phyloP scores from a whole-genome alignment of 2,797 vertebrate species.

The Macropodus opercularis region DNA sequence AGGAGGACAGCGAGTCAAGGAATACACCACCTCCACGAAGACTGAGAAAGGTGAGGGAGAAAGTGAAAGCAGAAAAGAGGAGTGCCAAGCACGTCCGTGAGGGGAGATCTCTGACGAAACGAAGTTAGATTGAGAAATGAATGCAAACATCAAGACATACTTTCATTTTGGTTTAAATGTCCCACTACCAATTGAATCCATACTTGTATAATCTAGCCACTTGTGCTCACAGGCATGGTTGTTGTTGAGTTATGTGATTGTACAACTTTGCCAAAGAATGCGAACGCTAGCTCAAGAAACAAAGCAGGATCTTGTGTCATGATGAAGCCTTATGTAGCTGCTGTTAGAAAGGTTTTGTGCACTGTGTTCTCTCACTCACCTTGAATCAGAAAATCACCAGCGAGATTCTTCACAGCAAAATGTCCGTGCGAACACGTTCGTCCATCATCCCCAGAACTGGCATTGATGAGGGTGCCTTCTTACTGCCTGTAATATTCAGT shows the following conservation, averaged over 20 bases:
- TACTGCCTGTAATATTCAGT: slow-evolving; percentile 44
- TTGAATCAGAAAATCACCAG: slow-evolving; percentile 65
- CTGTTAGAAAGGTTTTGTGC: slow-evolving; percentile 32
- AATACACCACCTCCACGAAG: slow-evolving; percentile 82
- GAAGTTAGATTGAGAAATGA: slow-evolving; percentile 52
- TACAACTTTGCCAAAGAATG: slow-evolving; percentile 76
- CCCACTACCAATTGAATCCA: slow-evolving; percentile 4
- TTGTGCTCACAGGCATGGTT: slow-evolving; percentile 64
- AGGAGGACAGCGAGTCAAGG: slow-evolving; percentile 82
- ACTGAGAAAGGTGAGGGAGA: slow-evolving; percentile 83
- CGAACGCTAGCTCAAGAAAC: slow-evolving; percentile 38
- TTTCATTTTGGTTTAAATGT: slow-evolving; percentile 12
- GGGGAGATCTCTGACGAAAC: slow-evolving; percentile 85
- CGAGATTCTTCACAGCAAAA: slow-evolving; percentile 56
- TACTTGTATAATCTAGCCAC: slow-evolving; percentile 10
- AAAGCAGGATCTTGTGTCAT: slow-evolving; percentile 24
- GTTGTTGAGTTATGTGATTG: slow-evolving; percentile 61
- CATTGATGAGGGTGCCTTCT: slow-evolving; percentile 65
- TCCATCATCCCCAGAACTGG: slow-evolving; percentile 35
- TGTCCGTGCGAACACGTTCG: slow-evolving; percentile 47
- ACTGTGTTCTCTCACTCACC: slow-evolving; percentile 25
- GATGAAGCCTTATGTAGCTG: slow-evolving; percentile 33
- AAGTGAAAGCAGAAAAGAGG: slow-evolving; percentile 85
- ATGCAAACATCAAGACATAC: background rate
- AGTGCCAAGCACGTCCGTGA: slow-evolving; percentile 89